Conservation (phyloP, 2,888 invertebrate species). For the Bugulina stolonifera region DNA sequence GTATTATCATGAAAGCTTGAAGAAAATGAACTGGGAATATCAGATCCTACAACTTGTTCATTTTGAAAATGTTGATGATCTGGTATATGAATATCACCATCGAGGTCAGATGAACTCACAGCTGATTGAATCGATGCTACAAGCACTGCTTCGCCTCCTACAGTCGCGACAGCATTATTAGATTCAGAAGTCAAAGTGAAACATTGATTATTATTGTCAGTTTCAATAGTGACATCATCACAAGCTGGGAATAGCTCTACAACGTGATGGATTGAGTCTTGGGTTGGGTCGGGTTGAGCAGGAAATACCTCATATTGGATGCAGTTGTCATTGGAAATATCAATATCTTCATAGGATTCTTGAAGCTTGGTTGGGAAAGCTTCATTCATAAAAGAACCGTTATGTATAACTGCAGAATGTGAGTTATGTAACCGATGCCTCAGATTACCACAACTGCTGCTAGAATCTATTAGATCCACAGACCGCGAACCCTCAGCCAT, state of each 20-base stretch:
- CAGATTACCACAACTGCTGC: not conserved
- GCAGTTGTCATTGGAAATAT: not conserved
- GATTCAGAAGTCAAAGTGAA: not conserved
- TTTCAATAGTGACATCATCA: not conserved
- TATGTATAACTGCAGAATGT: slow-evolving; percentile 15
- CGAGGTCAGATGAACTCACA: not conserved
- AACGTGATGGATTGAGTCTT: too few species aligned
- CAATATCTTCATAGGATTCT: slow-evolving; percentile 7
- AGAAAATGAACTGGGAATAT: not conserved
- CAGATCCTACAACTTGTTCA: too few species aligned
- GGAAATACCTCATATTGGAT: not conserved
- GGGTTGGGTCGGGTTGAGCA: not conserved
- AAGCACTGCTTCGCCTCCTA: not conserved
- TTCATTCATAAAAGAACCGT: slow-evolving; percentile 18
- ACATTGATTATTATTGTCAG: not conserved
- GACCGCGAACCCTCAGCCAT: not conserved
- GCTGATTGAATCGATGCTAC: not conserved
- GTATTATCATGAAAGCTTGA: not conserved
- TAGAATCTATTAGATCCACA: not conserved
- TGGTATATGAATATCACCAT: not conserved
- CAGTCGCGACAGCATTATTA: not conserved
- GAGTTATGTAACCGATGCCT: not conserved
- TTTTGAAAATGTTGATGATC: too few species aligned
- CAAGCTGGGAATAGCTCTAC: not conserved
- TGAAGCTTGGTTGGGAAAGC: not conserved